Evolutionary conservation across 64 coral and sea anemone species (phyloP), one percentile per base, ranked within the genome.

Genomic region (Pocillopora damicornis): DNA sequence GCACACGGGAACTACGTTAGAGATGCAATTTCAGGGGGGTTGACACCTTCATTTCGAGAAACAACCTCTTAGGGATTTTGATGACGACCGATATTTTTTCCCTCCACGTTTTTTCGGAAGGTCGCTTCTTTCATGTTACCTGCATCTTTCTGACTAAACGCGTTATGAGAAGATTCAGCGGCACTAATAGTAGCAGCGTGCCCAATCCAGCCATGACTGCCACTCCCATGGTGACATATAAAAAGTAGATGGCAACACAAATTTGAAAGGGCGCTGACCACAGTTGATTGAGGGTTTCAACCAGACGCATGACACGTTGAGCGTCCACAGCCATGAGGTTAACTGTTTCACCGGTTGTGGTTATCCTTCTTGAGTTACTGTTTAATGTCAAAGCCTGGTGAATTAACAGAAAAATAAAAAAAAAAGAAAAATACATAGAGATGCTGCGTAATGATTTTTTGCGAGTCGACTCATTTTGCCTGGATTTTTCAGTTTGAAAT

Each of bases 241-340:
- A 57, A 58, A 93, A 93, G 63, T 93, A 93, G 12, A 89, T 79
- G 59, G 92, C 87, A 5, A 75, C 76, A 79, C 60, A 77, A 15
- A 93, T 87, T 79, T 93, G 87, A 9, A 93, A 6, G 8, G 92
- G 92, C 4, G 87, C 78, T 20, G 92, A 89, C 92, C 92, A 93
- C 3, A 93, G 42, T 60, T 79, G 79, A 71, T 93, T 83, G 18
- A 93, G 10, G 58, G 80, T 37, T 20, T 83, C 17, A 10, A 86
- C 65, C 36, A 89, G 78, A 11, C 67, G 57, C 75, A 93, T 80
- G 11, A 93, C 16, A 16, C 74, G 64, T 34, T 93, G 92, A 14
- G 92, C 35, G 73, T 93, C 92, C 1, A 93, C 75, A 65, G 92
- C 63, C 87, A 93, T 93, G 0, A 93, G 67, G 74, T 89, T 89